Evolutionary conservation across 1,140 invertebrate species (phyloP).

Genomic region (Ceratina calcarata): DNA sequence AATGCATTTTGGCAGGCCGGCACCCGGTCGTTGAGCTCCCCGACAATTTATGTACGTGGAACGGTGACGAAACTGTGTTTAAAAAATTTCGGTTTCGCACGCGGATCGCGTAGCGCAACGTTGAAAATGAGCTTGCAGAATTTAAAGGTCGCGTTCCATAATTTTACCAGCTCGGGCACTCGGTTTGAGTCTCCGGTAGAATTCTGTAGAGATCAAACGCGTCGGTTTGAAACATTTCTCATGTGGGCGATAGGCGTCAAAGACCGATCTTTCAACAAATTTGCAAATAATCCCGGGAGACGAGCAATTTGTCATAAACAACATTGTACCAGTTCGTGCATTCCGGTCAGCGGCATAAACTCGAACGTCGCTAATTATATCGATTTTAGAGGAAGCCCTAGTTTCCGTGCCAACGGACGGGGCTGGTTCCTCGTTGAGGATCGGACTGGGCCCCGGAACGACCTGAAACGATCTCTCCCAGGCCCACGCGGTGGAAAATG

Average conservation of each 20-base stretch:
- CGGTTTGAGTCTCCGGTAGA: too few relatives aligned
- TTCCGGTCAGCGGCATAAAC: too few relatives aligned
- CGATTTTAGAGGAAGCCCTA: constrained; percentile 18
- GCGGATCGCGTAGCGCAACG: too few relatives aligned
- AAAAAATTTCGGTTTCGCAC: constrained; percentile 7
- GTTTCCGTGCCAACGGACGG: constrained; percentile 13
- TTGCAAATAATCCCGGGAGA: neutral
- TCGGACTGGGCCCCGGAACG: neutral
- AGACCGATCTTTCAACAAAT: neutral
- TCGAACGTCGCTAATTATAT: constrained; percentile 22
- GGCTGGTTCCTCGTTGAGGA: neutral
- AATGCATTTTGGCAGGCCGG: constrained; percentile 64
- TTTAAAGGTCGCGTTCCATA: too few relatives aligned
- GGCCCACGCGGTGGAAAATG: neutral
- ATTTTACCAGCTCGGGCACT: too few relatives aligned
- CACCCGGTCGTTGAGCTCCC: constrained; percentile 28
- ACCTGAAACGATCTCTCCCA: too few relatives aligned
- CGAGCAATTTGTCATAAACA: neutral
- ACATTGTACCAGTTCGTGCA: too few relatives aligned
- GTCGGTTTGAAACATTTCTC: too few relatives aligned
- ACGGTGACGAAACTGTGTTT: constrained; percentile 1
- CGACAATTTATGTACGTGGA: constrained; percentile 1
- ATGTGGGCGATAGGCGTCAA: too few relatives aligned
- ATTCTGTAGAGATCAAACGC: too few relatives aligned
- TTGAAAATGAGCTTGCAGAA: too few relatives aligned